These are phyloP conservation scores for Gadopsis bispinosus DNA, from an alignment of 2,797 vertebrate species.

Conservation along the genomic window DNA sequence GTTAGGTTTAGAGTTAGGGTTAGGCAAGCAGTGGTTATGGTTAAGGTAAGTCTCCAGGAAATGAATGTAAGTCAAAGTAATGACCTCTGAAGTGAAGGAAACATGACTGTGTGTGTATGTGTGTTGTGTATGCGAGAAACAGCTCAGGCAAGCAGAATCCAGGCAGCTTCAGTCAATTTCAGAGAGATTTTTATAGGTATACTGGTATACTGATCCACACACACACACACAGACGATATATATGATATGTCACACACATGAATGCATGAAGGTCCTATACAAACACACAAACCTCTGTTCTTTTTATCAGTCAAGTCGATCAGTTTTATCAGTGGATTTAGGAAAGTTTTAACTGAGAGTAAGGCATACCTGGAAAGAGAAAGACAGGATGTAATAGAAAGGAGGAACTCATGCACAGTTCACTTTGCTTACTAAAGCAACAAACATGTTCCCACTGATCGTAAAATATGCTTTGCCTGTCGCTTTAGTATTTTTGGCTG, in stretches of 20 bases:
- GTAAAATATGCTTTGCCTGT: background rate
- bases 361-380: background rate
- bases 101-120: background rate
- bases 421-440: background rate
- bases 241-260: background rate
- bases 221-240: background rate
- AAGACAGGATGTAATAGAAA: background rate
- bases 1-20: no score
- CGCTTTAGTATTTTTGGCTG: conserved; percentile 5
- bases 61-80: no score
- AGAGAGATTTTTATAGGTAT: background rate
- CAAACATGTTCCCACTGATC: conserved; percentile 7
- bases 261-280: background rate
- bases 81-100: no score
- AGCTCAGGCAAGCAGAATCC: conserved; percentile 22
- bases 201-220: background rate
- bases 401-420: background rate
- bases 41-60: no score
- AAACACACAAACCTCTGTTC: background rate
- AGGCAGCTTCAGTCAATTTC: background rate
- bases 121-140: background rate
- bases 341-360: background rate
- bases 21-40: no score
- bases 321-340: background rate
- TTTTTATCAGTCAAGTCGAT: background rate